phyloP scores from a whole-genome alignment of 1,140 invertebrate species.

The Camponotus vicinus region DNA sequence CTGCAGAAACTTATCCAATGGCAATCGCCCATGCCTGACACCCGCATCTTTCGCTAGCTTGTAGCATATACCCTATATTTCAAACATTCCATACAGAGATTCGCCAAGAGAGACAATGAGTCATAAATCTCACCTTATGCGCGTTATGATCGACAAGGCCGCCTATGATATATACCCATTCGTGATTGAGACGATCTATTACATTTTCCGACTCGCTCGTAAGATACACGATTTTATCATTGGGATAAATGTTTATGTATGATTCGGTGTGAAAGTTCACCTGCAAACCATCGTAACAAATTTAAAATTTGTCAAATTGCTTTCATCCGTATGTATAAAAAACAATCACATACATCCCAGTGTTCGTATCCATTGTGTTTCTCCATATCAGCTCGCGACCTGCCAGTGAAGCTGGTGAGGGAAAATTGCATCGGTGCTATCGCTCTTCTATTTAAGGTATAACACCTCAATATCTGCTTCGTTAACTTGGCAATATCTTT shows the following conservation, averaged over 20 bases:
- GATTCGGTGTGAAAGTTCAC: constrained; percentile 89
- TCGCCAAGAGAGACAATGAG: constrained; percentile 13
- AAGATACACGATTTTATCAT: constrained; percentile 95
- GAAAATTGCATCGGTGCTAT: constrained; percentile 94
- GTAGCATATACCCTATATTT: constrained; percentile 92
- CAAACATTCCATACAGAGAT: background rate
- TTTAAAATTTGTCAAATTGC: constrained; percentile 28
- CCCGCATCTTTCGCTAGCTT: constrained; percentile 92
- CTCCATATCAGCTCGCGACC: constrained; percentile 90
- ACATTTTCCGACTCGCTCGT: constrained; percentile 98
- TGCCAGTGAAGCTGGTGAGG: constrained; percentile 93
- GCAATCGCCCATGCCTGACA: constrained; percentile 94
- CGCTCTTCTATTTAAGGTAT: constrained; percentile 95
- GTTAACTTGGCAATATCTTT: constrained; percentile 96
- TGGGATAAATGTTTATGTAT: constrained; percentile 91
- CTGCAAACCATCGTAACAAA: constrained; percentile 83
- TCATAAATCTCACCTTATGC: constrained; percentile 91
- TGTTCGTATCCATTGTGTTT: constrained; percentile 95
- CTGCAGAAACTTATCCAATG: constrained; percentile 95
- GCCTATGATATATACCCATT: constrained; percentile 97
- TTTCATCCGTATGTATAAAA: constrained; percentile 25
- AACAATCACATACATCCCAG: constrained; percentile 93
- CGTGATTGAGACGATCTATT: constrained; percentile 91
- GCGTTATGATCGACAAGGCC: constrained; percentile 99
- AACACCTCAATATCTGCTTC: constrained; percentile 97